These are phyloP conservation scores for Smutsia temminckii DNA, from an alignment of 2,797 vertebrate species.

Conservation along the genomic window DNA sequence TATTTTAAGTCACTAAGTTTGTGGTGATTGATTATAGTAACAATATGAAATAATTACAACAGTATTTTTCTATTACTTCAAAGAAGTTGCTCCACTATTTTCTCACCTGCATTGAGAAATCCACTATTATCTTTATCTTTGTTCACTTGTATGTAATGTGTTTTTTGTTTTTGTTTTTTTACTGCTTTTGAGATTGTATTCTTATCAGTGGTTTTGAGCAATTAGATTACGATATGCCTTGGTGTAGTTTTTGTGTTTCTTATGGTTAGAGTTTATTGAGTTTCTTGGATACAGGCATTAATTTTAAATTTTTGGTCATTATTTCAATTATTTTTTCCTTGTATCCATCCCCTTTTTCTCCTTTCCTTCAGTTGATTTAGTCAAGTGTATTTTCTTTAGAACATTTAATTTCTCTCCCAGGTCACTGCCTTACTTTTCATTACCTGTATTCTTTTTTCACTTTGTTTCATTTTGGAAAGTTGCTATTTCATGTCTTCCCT, in stretches of 20 bases:
- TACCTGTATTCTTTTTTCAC: neutral
- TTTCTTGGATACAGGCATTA: neutral
- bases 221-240: neutral
- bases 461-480: neutral
- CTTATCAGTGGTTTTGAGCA: neutral
- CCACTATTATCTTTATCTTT: neutral
- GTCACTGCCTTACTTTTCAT: neutral
- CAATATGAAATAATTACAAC: neutral
- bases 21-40: neutral
- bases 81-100: neutral
- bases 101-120: neutral
- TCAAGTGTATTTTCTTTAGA: neutral
- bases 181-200: neutral
- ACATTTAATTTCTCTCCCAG: neutral
- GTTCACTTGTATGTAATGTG: neutral
- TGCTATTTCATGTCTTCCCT: neutral
- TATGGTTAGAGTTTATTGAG: neutral
- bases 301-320: neutral
- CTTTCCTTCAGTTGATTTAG: neutral
- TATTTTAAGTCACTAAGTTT: neutral
- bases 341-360: neutral
- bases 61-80: neutral
- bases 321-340: neutral
- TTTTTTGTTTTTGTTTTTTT: neutral
- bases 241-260: neutral